Base-by-base conservation (phyloP, 1,140 invertebrate species). In the Samia ricini region DNA sequence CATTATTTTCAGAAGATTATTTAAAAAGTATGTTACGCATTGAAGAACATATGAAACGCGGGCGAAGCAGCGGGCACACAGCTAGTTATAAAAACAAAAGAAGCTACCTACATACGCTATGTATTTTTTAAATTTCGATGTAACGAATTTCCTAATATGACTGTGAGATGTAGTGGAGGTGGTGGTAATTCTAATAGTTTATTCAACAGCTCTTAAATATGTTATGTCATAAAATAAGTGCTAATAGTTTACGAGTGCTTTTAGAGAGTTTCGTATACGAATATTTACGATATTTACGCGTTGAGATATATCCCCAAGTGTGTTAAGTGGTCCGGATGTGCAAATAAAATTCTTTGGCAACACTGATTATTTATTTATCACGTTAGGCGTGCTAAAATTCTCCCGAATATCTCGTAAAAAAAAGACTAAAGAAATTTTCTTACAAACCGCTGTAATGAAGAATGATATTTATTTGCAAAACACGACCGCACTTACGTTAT, bases 321-420 rank as follows among this genome's bases (percentile, higher is more conserved):
- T 74, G 72, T 74, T 72, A 69, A 74, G 72, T 66, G 65, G 55
- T 52, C 48, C 67, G 71, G 64, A 63, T 72, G 60, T 65, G 64
- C 63, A 56, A 67, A 63, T 12, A 60, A 58, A 58, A 56, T 60
- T 66, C 60, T 48, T 61, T 42, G n/a, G 10, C 33, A 15, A 15
- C 33, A 15, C n/a, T n/a, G 60, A 60, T 50, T 49, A 24, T 36
- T 22, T 62, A 64, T 64, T 64, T 65, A 71, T 56, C 61, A 51
- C 61, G 18, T 21, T 23, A 24, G 6, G 48, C 26, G 26, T 62
- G 58, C 49, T 56, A 67, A 56, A 63, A 67, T 67, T 60, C 33
- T 21, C 61, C 59, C 48, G 48, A 51, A 24, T 22, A 15, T 49
- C 8, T 15, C 21, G n/a, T 24, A 10, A 24, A n/a, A 55, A 55